Conservation (phyloP, 2,113 vertebrate species). For the Tinamus guttatus region DNA sequence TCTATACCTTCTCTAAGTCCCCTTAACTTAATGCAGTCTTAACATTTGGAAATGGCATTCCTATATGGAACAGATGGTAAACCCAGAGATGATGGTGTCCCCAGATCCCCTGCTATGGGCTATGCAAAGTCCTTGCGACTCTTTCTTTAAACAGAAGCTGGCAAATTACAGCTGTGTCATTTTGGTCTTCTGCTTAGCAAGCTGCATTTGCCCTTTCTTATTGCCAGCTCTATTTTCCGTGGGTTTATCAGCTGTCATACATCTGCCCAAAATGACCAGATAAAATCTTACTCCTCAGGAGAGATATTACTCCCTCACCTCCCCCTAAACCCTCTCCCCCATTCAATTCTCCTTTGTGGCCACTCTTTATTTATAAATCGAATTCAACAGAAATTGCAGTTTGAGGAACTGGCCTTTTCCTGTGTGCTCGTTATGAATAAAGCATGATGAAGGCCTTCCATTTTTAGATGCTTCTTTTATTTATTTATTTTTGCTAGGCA, state of each 20-base stretch:
- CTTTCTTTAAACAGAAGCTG: conserved; percentile 57
- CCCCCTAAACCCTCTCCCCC: background rate
- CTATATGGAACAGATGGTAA: conserved; percentile 14
- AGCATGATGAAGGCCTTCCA: background rate
- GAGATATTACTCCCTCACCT: background rate
- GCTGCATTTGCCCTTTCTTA: conserved; percentile 39
- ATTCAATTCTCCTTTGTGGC: background rate
- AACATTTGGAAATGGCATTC: background rate
- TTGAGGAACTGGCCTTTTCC: conserved; percentile 19
- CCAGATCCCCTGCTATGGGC: conserved; percentile 31
- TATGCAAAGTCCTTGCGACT: conserved; percentile 28
- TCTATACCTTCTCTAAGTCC: background rate
- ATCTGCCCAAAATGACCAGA: conserved; percentile 57
- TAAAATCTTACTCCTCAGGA: conserved; percentile 46
- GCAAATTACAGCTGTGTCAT: conserved; percentile 55
- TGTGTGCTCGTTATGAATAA: conserved; percentile 31
- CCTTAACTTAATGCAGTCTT: background rate
- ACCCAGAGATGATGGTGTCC: background rate
- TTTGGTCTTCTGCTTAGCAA: conserved; percentile 63
- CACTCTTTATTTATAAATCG: conserved; percentile 46
- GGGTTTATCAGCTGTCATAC: conserved; percentile 56
- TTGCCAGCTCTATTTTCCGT: conserved; percentile 38
- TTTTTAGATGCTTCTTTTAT: background rate
- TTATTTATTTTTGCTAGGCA: background rate
- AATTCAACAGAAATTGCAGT: conserved; percentile 18